Conservation (phyloP, 2,888 invertebrate genomes). For the Eupithecia exiguata region DNA sequence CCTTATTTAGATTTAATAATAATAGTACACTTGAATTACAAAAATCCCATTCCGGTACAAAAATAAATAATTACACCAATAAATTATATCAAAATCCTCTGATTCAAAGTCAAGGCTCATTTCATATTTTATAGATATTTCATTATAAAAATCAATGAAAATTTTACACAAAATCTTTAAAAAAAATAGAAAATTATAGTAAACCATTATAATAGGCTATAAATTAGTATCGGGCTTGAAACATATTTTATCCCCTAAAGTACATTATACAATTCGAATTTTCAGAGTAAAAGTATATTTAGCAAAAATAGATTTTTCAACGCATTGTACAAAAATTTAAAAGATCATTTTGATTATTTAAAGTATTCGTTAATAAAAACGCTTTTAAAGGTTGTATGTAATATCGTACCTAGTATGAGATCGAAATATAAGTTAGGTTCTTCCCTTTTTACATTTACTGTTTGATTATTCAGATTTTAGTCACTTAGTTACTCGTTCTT, state of each 20-base stretch:
- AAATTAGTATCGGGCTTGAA: conserved; percentile 55
- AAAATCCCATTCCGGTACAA: conserved; percentile 74
- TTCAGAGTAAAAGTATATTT: conserved; percentile 47
- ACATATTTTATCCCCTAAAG: conserved; percentile 55
- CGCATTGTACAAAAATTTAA: conserved; percentile 40
- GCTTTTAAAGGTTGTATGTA: conserved; percentile 70
- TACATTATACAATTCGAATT: conserved; percentile 52
- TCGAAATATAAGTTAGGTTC: conserved; percentile 55
- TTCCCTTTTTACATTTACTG: conserved; percentile 48
- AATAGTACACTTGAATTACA: conserved; percentile 63
- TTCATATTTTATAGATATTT: conserved; percentile 68
- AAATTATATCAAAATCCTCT: conserved; percentile 69
- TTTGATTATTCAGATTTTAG: conserved; percentile 81
- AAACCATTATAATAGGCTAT: conserved; percentile 59
- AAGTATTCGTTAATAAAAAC: conserved; percentile 38
- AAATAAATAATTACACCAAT: conserved; percentile 62
- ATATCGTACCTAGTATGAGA: conserved; percentile 44
- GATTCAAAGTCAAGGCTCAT: conserved; percentile 69
- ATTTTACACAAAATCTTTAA: conserved; percentile 67
- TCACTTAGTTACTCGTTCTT: conserved; percentile 78
- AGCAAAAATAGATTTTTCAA: conserved; percentile 50
- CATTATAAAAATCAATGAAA: conserved; percentile 64
- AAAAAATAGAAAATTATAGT: conserved; percentile 77
- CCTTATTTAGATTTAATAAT: conserved; percentile 67
- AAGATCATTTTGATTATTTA: conserved; percentile 30